phyloP scores from a whole-genome alignment of 1,140 invertebrate species.

The Penaeus chinensis region DNA sequence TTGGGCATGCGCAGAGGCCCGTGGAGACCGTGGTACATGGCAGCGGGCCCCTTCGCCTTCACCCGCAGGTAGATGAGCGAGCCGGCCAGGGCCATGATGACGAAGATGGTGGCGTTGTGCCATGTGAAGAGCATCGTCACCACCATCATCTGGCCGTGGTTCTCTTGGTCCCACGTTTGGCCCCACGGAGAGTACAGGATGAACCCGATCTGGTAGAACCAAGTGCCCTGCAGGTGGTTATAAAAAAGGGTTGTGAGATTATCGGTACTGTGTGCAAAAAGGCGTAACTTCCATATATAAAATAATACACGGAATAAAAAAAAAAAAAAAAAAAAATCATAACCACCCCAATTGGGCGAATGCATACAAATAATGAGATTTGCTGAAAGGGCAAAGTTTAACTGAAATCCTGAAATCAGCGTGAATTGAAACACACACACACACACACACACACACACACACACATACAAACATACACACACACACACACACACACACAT shows the following conservation, averaged over 20 bases:
- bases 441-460: no score
- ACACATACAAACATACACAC: no score
- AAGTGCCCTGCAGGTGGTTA: conserved; percentile 55
- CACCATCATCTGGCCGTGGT: conserved; percentile 71
- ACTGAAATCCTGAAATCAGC: no score
- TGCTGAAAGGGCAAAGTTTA: no score
- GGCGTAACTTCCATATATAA: no score
- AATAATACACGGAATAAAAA: no score
- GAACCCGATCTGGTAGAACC: conserved; percentile 67
- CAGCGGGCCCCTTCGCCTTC: conserved; percentile 16
- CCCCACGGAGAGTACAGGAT: conserved; percentile 71
- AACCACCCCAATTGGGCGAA: no score
- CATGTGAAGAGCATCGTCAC: conserved; percentile 70
- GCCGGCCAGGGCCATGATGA: conserved; percentile 40
- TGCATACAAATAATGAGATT: no score
- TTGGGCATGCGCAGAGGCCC: neutral
- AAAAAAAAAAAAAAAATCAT: no score
- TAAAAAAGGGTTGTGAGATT: neutral
- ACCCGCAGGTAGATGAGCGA: conserved; percentile 47
- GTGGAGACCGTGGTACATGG: conserved; percentile 18
- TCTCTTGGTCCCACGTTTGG: conserved; percentile 68
- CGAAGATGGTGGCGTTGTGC: conserved; percentile 67
- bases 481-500: no score
- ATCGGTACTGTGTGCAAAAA: no score
- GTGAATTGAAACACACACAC: no score